Evolutionary conservation across 2,888 invertebrate genomes (phyloP).

Genomic region (Linnaemya tessellans): DNA sequence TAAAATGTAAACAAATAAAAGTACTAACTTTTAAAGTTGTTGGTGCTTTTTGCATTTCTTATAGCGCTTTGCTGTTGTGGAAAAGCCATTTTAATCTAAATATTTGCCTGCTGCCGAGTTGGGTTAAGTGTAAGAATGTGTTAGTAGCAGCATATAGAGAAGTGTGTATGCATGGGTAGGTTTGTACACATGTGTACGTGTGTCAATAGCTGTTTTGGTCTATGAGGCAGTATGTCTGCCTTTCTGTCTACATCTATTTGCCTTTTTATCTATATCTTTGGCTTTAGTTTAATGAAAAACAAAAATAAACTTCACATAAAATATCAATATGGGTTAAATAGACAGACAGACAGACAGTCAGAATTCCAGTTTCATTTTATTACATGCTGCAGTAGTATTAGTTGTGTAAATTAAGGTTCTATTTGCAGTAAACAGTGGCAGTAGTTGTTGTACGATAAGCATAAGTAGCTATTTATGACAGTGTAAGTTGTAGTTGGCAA

Average conservation of each 20-base stretch:
- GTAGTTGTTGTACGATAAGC: constrained; percentile 28
- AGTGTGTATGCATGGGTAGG: constrained; percentile 33
- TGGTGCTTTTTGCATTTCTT: background rate
- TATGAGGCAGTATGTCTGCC: constrained; percentile 63
- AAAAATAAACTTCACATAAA: constrained; percentile 54
- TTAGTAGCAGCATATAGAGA: background rate
- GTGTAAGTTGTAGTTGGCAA: constrained; percentile 10
- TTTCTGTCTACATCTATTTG: constrained; percentile 55
- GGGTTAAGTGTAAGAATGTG: background rate
- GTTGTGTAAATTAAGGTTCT: constrained; percentile 3
- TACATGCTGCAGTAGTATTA: constrained; percentile 26
- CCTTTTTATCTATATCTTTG: constrained; percentile 61
- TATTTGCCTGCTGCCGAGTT: background rate
- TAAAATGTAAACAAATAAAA: background rate
- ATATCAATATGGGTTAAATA: constrained; percentile 62
- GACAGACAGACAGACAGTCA: constrained; percentile 4
- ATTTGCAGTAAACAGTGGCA: background rate
- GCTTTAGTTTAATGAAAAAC: constrained; percentile 71
- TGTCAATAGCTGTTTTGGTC: constrained; percentile 53
- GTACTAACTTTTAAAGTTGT: background rate
- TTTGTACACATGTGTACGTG: background rate
- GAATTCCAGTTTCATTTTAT: constrained; percentile 52
- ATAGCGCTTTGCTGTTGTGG: background rate
- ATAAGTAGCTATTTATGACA: constrained; percentile 23
- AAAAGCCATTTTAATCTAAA: background rate